Conservation (phyloP, 1,140 invertebrate species). For the Tetragnatha versicolor region DNA sequence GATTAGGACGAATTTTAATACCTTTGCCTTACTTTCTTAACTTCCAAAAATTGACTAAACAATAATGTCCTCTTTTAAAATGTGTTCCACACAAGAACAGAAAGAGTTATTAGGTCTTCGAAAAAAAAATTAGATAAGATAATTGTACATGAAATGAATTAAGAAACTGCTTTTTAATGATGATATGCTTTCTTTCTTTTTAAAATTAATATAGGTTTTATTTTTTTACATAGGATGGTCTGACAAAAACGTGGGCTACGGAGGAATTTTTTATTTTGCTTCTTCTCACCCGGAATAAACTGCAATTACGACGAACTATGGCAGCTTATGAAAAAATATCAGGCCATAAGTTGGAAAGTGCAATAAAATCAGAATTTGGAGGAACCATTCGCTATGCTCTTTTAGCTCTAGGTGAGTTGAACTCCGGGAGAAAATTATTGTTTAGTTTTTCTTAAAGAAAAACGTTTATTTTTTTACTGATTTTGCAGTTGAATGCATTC, state of each 20-base stretch:
- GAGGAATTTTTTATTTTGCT: constrained; percentile 66
- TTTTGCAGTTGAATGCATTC: constrained; percentile 64
- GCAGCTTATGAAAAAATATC: constrained; percentile 62
- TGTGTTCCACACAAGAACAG: no score
- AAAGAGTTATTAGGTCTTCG: no score
- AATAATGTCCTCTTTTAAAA: no score
- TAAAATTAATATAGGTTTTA: background rate
- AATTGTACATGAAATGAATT: no score
- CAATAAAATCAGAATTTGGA: constrained; percentile 58
- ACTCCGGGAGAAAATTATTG: background rate
- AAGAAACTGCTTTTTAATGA: background rate
- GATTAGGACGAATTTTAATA: no score
- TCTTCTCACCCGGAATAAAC: constrained; percentile 63
- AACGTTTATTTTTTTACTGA: background rate
- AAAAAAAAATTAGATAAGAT: no score
- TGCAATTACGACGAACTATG: constrained; percentile 65
- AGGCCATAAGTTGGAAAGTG: constrained; percentile 56
- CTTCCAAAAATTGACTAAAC: no score
- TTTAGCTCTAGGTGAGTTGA: constrained; percentile 56
- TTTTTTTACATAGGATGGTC: constrained; percentile 59
- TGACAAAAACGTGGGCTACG: constrained; percentile 63
- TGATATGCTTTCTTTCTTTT: background rate
- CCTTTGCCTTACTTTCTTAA: no score
- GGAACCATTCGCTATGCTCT: constrained; percentile 58
- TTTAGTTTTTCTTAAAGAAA: background rate